Base-by-base conservation (phyloP, 2,113 vertebrate genomes). In the Prinia subflava region DNA sequence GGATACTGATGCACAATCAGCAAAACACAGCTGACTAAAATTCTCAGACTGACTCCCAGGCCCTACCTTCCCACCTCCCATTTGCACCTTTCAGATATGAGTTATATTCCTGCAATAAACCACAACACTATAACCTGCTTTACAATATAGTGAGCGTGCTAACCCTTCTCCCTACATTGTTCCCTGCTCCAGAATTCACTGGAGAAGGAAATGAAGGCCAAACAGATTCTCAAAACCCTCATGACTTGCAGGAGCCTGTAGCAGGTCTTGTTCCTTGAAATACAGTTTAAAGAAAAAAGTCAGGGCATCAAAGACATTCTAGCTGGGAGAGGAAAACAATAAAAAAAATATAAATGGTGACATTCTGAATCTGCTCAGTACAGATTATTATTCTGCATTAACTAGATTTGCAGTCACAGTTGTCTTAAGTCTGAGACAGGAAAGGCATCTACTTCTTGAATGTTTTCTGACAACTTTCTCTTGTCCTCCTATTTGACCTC, bases 261-360 rank as follows among this genome's bases (percentile, higher is more conserved):
- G 57, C 44, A 63, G 24, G 30, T 35, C 24, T 25, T 42, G 7
- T 24, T 37, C 15, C 31, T 65, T 71, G 30, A 74, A 75, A 70
- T 15, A 39, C 5, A 39, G 31, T 52, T 91, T 74, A 83, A 82
- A 78, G 21, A 67, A 56, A 91, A 37, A 88, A 77, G 30, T 10
- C 23, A 35, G 22, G 24, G 35, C 28, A 92, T 73, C 52, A 64
- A 89, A 73, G 16, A 78, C n/a, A 82, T 25, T 41, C 24, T 35
- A 88, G 23, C 9, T 77, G 37, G 9, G 7, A 67, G 6, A 4
- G 17, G 4, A 7, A 28, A n/a, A 63, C 52, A 53, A 7, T 2
- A 5, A 5, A 10, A 33, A 18, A 15, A 1, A 30, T 3, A 46
- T 3, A 47, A 49, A 83, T 25, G 0, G 63, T 37, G 3, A 20